Evolutionary conservation across 2,113 vertebrate genomes (phyloP).

Genomic region (Butorides virescens): DNA sequence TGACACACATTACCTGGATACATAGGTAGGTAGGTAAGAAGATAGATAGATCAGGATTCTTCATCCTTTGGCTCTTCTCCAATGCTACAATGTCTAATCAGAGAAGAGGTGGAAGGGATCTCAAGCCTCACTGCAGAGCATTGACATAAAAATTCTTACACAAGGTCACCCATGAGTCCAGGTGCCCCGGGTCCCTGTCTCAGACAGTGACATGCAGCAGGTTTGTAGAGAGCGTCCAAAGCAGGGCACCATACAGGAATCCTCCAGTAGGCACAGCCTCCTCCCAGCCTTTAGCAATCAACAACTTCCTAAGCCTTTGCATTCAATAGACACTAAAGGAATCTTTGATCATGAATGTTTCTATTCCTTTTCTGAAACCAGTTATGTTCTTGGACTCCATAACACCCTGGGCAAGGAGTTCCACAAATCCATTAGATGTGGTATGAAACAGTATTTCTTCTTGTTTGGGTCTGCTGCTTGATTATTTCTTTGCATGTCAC

Average conservation of each 20-base stretch:
- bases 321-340: not conserved
- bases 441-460: slow-evolving; percentile 35
- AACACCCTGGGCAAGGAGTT: slow-evolving; percentile 21
- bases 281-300: not conserved
- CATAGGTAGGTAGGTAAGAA: not conserved
- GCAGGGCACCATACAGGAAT: not conserved
- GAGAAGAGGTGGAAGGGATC: not conserved
- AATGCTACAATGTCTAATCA: not conserved
- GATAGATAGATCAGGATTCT: not conserved
- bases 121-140: not conserved
- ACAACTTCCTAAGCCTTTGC: not conserved
- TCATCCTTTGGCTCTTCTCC: not conserved
- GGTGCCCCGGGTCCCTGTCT: not conserved
- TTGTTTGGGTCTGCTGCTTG: slow-evolving; percentile 16
- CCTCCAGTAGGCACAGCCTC: not conserved
- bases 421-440: slow-evolving; percentile 40
- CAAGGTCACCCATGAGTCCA: not conserved
- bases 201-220: not conserved
- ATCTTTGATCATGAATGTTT: slow-evolving; percentile 4
- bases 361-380: slow-evolving; percentile 18
- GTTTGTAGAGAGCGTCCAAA: not conserved
- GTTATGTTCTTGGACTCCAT: not conserved
- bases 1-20: not conserved
- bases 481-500: slow-evolving; percentile 13
- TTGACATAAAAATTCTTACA: not conserved